A percentile compares a stretch with the other conserved stretches of the same genome.
These are phyloP conservation scores for Coregonus clupeaformis DNA, from an alignment of 2,113 vertebrate genomes.

Conservation along the genomic window DNA sequence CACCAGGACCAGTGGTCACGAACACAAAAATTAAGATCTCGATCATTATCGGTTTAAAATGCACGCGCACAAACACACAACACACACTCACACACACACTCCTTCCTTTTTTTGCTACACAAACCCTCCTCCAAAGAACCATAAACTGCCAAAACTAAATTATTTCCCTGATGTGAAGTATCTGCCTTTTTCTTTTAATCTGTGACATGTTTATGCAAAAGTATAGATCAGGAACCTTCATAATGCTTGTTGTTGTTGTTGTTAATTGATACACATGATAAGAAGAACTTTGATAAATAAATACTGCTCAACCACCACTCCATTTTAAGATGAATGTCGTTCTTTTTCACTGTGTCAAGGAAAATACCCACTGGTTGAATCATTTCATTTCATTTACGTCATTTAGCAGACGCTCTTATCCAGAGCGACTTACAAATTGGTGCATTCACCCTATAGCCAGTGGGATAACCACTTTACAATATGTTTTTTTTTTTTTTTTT, in stretches of 20 bases:
- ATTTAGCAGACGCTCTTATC: too few species aligned
- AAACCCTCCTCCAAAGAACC: slow-evolving; percentile 63
- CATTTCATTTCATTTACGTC: too few species aligned
- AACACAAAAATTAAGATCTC: slow-evolving; percentile 18
- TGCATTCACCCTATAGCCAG: too few species aligned
- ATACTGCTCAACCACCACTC: slow-evolving; percentile 48
- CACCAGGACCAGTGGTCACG: slow-evolving; percentile 12
- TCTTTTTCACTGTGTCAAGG: background rate
- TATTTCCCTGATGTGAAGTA: slow-evolving; percentile 47
- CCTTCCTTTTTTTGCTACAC: slow-evolving; percentile 34
- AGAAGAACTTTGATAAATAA: slow-evolving; percentile 53
- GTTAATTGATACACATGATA: slow-evolving; percentile 44
- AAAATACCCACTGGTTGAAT: too few species aligned
- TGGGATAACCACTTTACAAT: too few species aligned
- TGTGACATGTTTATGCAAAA: slow-evolving; percentile 43
- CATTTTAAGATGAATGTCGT: background rate
- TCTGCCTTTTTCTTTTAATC: slow-evolving; percentile 46
- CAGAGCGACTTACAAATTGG: too few species aligned
- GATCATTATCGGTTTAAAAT: slow-evolving; percentile 34
- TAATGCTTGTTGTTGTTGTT: slow-evolving; percentile 47
- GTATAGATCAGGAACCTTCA: slow-evolving; percentile 38
- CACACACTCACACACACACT: slow-evolving; percentile 20
- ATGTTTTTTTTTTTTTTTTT: too few species aligned
- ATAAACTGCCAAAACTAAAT: slow-evolving; percentile 48
- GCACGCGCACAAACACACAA: slow-evolving; percentile 2